Evolutionary conservation across 2,113 vertebrate species (phyloP).

Genomic region (Cygnus buccinator): DNA sequence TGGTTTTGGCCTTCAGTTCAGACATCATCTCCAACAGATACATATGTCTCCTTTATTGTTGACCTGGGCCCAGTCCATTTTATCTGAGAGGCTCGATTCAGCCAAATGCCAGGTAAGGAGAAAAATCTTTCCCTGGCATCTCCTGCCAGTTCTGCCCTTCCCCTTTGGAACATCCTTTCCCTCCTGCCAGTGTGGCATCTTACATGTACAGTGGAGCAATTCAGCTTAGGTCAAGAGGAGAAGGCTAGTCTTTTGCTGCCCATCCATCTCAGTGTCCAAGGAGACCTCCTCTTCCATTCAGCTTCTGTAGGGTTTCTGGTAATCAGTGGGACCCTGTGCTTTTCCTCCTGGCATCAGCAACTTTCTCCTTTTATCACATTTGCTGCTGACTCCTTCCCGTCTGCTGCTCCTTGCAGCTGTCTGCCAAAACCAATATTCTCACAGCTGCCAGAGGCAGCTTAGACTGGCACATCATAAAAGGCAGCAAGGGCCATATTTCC

Average conservation of each 20-base stretch:
- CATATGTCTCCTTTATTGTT: neutral
- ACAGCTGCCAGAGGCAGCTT: conserved; percentile 74
- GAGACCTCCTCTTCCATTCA: conserved; percentile 30
- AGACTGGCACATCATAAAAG: conserved; percentile 76
- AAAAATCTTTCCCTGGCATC: neutral
- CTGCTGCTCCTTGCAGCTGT: conserved; percentile 67
- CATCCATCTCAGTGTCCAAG: neutral
- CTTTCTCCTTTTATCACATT: conserved; percentile 72
- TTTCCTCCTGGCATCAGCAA: conserved; percentile 66
- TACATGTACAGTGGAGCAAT: neutral
- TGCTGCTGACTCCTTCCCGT: conserved; percentile 75
- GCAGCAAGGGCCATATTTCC: conserved; percentile 57
- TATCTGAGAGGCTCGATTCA: neutral
- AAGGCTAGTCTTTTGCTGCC: neutral
- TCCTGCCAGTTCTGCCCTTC: neutral
- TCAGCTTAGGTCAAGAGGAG: neutral
- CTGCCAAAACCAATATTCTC: conserved; percentile 78
- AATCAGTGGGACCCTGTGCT: conserved; percentile 43
- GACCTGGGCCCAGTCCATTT: neutral
- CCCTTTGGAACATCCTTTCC: neutral
- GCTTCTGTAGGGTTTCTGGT: conserved; percentile 35
- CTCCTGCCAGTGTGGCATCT: neutral
- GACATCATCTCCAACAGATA: neutral
- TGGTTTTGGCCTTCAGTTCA: neutral
- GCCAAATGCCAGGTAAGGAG: neutral